Percentiles rank a stretch among this genome's conserved stretches.
Conservation (phyloP, 2,113 vertebrate species). For the Halcyon senegalensis region DNA sequence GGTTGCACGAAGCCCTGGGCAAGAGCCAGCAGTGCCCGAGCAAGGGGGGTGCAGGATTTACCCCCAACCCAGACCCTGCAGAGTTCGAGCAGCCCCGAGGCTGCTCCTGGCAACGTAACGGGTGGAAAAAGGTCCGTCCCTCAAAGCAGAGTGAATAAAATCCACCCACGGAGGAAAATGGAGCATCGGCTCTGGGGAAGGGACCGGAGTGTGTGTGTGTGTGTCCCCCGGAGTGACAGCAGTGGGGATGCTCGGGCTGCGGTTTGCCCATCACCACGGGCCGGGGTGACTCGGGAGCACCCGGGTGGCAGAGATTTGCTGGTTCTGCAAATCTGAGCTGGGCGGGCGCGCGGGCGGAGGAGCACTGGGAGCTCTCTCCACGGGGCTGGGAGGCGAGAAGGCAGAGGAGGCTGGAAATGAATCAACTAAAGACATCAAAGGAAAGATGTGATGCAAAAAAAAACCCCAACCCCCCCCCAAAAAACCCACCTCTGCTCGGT, state of each 20-base stretch:
- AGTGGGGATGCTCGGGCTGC: rapidly evolving
- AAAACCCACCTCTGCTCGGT: not conserved
- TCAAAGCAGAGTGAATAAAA: not conserved
- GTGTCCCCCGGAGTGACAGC: rapidly evolving
- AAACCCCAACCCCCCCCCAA: no score
- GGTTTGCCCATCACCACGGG: rapidly evolving
- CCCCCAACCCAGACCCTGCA: not conserved
- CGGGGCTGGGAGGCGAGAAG: not conserved
- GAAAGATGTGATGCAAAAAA: not conserved
- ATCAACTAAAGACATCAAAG: not conserved
- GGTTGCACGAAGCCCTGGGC: rapidly evolving
- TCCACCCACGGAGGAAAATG: not conserved
- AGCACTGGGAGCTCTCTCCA: not conserved
- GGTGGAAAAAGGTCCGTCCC: not conserved
- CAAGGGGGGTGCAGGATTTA: rapidly evolving
- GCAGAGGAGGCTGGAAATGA: not conserved
- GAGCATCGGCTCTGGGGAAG: rapidly evolving
- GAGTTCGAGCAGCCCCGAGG: not conserved
- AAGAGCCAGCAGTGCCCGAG: not conserved
- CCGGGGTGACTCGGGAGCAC: no score
- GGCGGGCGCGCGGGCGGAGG: rapidly evolving
- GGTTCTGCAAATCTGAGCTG: not conserved
- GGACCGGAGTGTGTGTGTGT: not conserved
- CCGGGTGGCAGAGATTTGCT: not conserved
- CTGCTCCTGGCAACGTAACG: rapidly evolving